Evolutionary conservation across 2,113 vertebrate genomes (phyloP), one percentile per base, ranked within the genome.

Genomic region (Helogale parvula): DNA sequence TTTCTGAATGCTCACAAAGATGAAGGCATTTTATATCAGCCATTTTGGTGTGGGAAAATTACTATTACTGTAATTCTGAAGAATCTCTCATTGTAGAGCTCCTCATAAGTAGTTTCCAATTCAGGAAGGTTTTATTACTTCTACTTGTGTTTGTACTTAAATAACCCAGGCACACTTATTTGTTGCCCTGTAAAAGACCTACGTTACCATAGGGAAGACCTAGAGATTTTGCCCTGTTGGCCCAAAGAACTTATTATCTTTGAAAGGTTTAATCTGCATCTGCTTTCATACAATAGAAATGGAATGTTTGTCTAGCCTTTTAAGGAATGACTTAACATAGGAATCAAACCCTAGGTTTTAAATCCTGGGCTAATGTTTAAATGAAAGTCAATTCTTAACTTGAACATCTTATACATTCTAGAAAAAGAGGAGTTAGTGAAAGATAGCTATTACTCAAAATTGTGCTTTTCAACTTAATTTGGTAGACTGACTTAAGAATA

Each of bases 321-420:
- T 88, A 86, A 66, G 76, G 35, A 86, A 76, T 95, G n/a, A 76
- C 21, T 88, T 60, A 60, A 33, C 66, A 66, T 50, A 60, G 23
- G 33, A 77, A 47, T 68, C 11, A 77, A 45, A 81, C 41, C 5
- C 88, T 38, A 82, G 45, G 25, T 63, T 86, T 95, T 77, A 89
- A 86, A 85, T 93, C 23, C 13, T 4, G 3, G 85, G n/a, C 17
- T 93, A 66, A 77, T 77, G 2, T 50, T 97, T 97, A 88, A 88
- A 45, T 91, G 57, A 95, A 95, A 85, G 35, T 81, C n/a, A 95
- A 33, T 38, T 76, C 54, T 71, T 89, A 57, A 45, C 10, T 33
- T 60, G 6, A 83, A 63, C 93, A 35, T 0, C 25, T 1, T 29
- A 31, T 7, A 25, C 11, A 35, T 83, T 74, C 50, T 65, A 54